Evolutionary conservation across 2,797 vertebrate species (phyloP).

Genomic region (Myotis planiceps): DNA sequence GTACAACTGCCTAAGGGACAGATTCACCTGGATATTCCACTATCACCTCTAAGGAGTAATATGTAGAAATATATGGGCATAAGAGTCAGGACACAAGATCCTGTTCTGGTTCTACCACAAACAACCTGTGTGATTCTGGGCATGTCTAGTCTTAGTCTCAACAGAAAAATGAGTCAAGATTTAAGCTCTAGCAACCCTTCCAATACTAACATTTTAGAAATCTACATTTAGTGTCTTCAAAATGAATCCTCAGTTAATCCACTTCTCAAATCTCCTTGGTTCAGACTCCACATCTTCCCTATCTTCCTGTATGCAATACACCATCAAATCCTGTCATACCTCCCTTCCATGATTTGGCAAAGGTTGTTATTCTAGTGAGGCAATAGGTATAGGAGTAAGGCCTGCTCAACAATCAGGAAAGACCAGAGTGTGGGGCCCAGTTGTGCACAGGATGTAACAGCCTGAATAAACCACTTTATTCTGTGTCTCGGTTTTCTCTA

Average conservation of each 20-base stretch:
- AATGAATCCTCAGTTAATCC: neutral
- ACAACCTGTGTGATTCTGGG: neutral
- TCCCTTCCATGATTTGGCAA: neutral
- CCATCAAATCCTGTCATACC: neutral
- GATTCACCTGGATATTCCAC: neutral
- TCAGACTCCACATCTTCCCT: neutral
- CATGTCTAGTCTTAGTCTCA: neutral
- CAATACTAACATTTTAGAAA: neutral
- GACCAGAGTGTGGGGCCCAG: neutral
- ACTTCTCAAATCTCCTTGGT: neutral
- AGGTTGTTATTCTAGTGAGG: neutral
- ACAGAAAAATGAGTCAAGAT: neutral
- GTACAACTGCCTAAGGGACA: neutral
- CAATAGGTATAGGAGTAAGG: neutral
- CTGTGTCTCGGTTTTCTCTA: neutral
- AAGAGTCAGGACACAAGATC: neutral
- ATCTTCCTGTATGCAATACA: neutral
- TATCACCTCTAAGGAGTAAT: neutral
- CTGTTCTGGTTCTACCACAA: slow-evolving; percentile 36
- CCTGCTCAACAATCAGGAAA: neutral
- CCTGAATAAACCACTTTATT: neutral
- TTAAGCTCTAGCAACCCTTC: neutral
- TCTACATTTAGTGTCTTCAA: neutral
- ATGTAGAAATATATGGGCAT: neutral
- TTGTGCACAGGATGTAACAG: neutral